Percentiles rank a stretch among this genome's conserved stretches.
phyloP scores from a whole-genome alignment of 2,797 vertebrate species.

The Sebastes dallii region DNA sequence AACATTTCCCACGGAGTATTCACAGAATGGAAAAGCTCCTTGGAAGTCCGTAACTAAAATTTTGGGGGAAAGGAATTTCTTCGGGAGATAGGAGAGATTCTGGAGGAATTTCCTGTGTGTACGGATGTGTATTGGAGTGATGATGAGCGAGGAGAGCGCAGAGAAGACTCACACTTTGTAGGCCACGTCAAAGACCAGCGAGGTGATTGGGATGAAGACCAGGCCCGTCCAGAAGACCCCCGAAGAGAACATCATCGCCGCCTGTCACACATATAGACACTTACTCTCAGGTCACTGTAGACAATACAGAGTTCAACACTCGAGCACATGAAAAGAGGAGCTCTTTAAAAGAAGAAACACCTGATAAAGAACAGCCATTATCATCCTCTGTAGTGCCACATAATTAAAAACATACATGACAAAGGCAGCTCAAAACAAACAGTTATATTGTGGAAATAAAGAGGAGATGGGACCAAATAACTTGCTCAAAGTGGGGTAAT shows the following conservation, averaged over 20 bases:
- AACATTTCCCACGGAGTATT: slow-evolving; percentile 22
- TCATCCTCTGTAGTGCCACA: slow-evolving; percentile 27
- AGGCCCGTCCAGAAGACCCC: slow-evolving; percentile 97
- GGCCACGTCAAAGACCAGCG: slow-evolving; percentile 91
- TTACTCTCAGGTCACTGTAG: slow-evolving; percentile 27
- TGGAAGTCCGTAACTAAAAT: slow-evolving; percentile 11
- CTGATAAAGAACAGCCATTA: slow-evolving; percentile 42
- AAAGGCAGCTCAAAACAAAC: slow-evolving; percentile 61
- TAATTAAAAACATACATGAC: slow-evolving; percentile 37
- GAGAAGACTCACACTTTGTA: slow-evolving; percentile 95
- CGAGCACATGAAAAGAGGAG: slow-evolving; percentile 47
- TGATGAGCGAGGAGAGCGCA: slow-evolving; percentile 43
- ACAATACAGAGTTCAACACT: slow-evolving; percentile 50
- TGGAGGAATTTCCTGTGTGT: slow-evolving; percentile 48
- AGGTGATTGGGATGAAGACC: slow-evolving; percentile 94
- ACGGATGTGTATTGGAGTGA: slow-evolving; percentile 37
- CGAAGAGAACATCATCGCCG: slow-evolving; percentile 93
- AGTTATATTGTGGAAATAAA: slow-evolving; percentile 52
- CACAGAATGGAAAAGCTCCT: slow-evolving; percentile 9
- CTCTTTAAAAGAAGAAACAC: slow-evolving; percentile 48
- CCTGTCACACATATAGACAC: slow-evolving; percentile 78
- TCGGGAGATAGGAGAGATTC: slow-evolving; percentile 37
- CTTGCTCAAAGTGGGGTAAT: slow-evolving; percentile 45
- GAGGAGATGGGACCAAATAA: slow-evolving; percentile 32
- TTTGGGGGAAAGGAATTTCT: slow-evolving; percentile 12